Evolutionary conservation across 2,113 vertebrate species (phyloP).

Genomic region (Sigmodon hispidus): DNA sequence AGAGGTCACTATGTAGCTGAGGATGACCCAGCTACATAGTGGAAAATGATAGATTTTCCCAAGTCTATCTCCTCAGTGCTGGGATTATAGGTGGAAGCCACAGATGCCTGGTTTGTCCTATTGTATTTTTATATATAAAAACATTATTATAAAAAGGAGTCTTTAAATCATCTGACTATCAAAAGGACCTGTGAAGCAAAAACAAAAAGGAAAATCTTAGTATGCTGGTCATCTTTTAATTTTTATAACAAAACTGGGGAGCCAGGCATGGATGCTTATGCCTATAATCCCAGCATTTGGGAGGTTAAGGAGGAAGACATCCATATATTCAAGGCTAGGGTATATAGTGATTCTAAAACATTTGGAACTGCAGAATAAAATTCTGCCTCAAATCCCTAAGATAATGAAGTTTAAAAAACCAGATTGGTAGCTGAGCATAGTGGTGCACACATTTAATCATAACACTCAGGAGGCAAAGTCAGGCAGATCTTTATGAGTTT

Average conservation of each 20-base stretch:
- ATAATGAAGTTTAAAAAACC: not conserved
- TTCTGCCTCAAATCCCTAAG: not conserved
- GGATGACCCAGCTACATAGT: not conserved
- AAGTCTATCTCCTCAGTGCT: not conserved
- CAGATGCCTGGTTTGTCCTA: not conserved
- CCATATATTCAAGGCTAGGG: not conserved
- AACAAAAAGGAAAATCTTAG: not conserved
- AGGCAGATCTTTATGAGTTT: too few relatives aligned
- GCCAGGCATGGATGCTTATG: not conserved
- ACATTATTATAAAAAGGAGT: not conserved
- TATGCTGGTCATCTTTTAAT: not conserved
- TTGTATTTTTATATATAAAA: constrained; percentile 39
- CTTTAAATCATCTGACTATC: not conserved
- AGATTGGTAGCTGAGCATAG: not conserved
- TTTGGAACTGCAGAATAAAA: not conserved
- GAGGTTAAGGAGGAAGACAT: not conserved
- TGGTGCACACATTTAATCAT: not conserved
- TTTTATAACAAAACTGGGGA: not conserved
- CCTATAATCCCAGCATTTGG: not conserved
- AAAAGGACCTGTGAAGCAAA: not conserved
- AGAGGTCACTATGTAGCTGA: not conserved
- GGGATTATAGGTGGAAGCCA: not conserved
- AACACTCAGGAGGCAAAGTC: too few relatives aligned
- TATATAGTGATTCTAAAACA: not conserved
- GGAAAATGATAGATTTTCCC: too few relatives aligned